Conservation (phyloP, 2,888 invertebrate genomes). For the Trachelus tabidus region DNA sequence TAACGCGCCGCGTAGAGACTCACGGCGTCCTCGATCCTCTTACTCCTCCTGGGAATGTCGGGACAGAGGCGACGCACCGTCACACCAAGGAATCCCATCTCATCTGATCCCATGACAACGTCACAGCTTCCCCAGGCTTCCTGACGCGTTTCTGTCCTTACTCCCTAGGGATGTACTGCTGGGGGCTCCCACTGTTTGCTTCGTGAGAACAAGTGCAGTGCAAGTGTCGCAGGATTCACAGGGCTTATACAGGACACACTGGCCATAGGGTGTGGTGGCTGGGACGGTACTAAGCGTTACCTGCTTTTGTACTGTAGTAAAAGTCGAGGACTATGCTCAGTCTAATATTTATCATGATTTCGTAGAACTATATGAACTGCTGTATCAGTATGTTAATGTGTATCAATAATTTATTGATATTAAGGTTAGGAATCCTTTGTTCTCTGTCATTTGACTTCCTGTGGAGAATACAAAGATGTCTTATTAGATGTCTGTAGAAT, state of each 20-base stretch:
- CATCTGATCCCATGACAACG: background rate
- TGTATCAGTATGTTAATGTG: background rate
- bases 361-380: background rate
- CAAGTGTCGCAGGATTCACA: constrained; percentile 49
- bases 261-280: background rate
- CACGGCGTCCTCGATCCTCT: background rate
- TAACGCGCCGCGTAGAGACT: background rate
- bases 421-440: background rate
- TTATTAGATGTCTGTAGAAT: background rate
- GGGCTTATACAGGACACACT: background rate
- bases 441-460: background rate
- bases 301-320: background rate
- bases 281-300: background rate
- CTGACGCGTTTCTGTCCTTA: background rate
- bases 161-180: background rate
- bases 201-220: constrained; percentile 61
- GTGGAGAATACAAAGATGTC: background rate
- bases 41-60: background rate
- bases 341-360: background rate
- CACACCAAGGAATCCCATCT: background rate
- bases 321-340: background rate
- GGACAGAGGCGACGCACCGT: background rate
- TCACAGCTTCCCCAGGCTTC: background rate
- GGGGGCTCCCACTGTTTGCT: constrained; percentile 12
- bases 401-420: background rate